phyloP scores from a whole-genome alignment of 2,113 vertebrate species.

The Leptodactylus fuscus region DNA sequence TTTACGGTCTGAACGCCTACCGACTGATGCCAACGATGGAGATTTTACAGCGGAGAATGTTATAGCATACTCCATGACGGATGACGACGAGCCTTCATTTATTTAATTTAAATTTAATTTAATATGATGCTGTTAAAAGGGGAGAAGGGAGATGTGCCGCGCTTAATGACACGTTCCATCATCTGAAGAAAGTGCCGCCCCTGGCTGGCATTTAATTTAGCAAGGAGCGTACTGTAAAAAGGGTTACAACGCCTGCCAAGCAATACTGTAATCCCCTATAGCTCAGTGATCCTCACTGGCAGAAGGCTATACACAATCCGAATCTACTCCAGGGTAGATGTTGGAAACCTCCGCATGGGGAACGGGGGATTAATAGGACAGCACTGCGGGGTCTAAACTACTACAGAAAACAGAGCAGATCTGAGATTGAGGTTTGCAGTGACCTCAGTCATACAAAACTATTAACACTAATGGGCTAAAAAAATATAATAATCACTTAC shows the following conservation, averaged over 20 bases:
- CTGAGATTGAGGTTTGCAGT: neutral
- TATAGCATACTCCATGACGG: neutral
- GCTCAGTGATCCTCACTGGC: constrained; percentile 24
- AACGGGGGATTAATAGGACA: neutral
- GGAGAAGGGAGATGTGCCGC: neutral
- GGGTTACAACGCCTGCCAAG: neutral
- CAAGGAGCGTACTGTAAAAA: constrained; percentile 14
- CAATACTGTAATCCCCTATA: constrained; percentile 4
- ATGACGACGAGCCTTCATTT: neutral
- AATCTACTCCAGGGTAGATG: neutral
- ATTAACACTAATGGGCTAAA: neutral
- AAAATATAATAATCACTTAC: neutral
- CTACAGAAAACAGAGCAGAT: neutral
- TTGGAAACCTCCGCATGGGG: neutral
- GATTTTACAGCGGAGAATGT: neutral
- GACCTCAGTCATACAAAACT: neutral
- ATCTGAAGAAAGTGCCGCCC: neutral
- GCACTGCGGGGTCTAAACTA: neutral
- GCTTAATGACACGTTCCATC: neutral
- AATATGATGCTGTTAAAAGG: constrained; percentile 5
- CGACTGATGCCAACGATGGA: neutral
- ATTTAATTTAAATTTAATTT: constrained; percentile 12
- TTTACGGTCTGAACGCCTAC: neutral
- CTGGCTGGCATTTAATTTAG: constrained; percentile 7
- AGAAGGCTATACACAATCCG: neutral